Base-by-base conservation (phyloP, 2,888 invertebrate genomes). In the Parnassius smintheus region DNA sequence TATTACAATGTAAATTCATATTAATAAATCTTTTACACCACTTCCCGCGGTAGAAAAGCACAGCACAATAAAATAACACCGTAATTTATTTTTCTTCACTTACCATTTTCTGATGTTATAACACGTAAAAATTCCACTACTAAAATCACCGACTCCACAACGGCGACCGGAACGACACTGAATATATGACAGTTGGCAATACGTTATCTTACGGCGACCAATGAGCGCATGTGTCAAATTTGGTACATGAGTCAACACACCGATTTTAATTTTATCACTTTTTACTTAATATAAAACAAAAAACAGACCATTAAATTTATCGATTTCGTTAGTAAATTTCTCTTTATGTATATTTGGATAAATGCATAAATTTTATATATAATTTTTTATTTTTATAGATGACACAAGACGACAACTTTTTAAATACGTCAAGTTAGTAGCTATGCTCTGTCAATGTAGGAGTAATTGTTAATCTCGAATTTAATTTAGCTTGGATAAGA, bases 81-180 rank as follows among this genome's bases (percentile, higher is more conserved):
- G 78, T 66, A 82, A 83, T 81, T 85, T 80, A 81, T 82, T 82
- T 60, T 77, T 80, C 76, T 81, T 81, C 82, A 92, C 91, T 92
- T 91, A 92, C 92, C 92, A 92, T 92, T 91, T 91, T 91, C 80
- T 85, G 91, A 91, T 88, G 91, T 85, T 90, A 90, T 59, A 70
- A 82, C 86, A 90, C 89, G 90, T 88, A 90, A 90, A 90, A 88
- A 84, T 85, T 86, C 77, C 88, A 90, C 86, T 85, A 90, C 87
- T 85, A 85, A 89, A 75, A 88, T 88, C 89, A 89, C 89, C 83
- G 84, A 90, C 86, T 89, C 85, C 79, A 88, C 88, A 85, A 87
- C 86, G 88, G 85, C 88, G 84, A 91, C 91, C 91, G 90, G 90
- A 90, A 92, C 88, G 85, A 87, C 78, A 92, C 91, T 91, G 88